Evolutionary conservation across 2,113 vertebrate species (phyloP), one percentile per base, ranked within the genome.

Genomic region (Hippocampus mohnikei): DNA sequence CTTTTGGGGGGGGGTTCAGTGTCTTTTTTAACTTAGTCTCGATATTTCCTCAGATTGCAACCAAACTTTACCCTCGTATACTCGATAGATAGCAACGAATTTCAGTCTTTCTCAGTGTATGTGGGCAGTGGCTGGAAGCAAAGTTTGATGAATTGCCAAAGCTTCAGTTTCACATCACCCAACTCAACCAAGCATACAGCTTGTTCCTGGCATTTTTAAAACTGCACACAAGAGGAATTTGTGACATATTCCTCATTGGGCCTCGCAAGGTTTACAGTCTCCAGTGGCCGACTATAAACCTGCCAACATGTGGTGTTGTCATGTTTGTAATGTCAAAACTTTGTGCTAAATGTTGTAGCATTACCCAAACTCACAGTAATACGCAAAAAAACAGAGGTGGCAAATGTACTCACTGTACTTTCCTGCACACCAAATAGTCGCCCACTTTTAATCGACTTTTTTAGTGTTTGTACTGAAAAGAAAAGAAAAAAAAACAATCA

Each of bases 221-320:
- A 69, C 74, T 69, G 67, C 58, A 81, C 75, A 68, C 13, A 55
- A 11, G 55, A 27, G 25, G 55, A 27, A 58, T 58, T 58, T 63
- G 60, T n/a, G 33, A 41, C 18, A 63, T 63, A 6, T 11, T 63
- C 61, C 23, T 11, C 2, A 41, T 15, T 23, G 37, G 23, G 61
- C 40, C 61, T 63, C 13, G 11, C 61, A 23, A 42, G 61, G 61
- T 64, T 64, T 42, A 64, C 37, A 64, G 60, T 80, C 73, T 74
- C 20, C 61, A 40, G 53, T 48, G 65, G 63, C 21, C 40, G 27
- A 62, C 69, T 33, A 79, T 79, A 71, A 72, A 82, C 29, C 70
- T 76, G 72, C 81, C 71, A 76, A 55, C 74, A 68, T 77, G 65
- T 67, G 33, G 69, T 60, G 41, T 21, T 55, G 42, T 74, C 67